Evolutionary conservation across 2,888 invertebrate genomes (phyloP).

Genomic region (Colletes collaris): DNA sequence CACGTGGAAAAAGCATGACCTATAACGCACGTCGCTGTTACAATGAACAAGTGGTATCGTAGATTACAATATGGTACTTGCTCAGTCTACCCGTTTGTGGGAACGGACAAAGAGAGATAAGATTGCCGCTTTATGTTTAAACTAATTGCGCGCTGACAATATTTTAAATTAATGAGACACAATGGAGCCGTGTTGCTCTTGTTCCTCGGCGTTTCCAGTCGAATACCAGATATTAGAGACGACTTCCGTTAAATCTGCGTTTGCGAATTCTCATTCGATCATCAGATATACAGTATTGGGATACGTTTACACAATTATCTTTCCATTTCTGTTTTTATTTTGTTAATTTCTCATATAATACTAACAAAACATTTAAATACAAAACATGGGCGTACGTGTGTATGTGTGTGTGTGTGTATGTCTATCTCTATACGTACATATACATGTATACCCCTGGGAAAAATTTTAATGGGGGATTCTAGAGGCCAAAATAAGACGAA

Average conservation of each 20-base stretch:
- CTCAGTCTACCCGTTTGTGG: conserved; percentile 52
- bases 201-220: conserved; percentile 16
- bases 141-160: conserved; percentile 76
- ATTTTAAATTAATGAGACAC: conserved; percentile 70
- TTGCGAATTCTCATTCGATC: background rate
- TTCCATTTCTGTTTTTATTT: conserved; percentile 76
- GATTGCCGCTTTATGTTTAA: conserved; percentile 74
- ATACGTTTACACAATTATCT: conserved; percentile 42
- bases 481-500: too few relatives aligned
- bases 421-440: conserved; percentile 36
- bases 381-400: conserved; percentile 77
- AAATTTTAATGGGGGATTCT: too few relatives aligned
- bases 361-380: conserved; percentile 81
- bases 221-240: conserved; percentile 16
- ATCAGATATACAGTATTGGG: background rate
- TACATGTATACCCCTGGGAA: conserved; percentile 2
- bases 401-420: conserved; percentile 56
- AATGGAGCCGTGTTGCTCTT: conserved; percentile 27
- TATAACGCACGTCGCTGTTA: conserved; percentile 65
- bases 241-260: background rate
- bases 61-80: conserved; percentile 63
- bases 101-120: conserved; percentile 78
- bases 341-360: conserved; percentile 79
- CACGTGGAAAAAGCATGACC: conserved; percentile 62
- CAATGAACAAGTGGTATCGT: conserved; percentile 62